Evolutionary conservation across 2,113 vertebrate species (phyloP).

Genomic region (Tupaia tana): DNA sequence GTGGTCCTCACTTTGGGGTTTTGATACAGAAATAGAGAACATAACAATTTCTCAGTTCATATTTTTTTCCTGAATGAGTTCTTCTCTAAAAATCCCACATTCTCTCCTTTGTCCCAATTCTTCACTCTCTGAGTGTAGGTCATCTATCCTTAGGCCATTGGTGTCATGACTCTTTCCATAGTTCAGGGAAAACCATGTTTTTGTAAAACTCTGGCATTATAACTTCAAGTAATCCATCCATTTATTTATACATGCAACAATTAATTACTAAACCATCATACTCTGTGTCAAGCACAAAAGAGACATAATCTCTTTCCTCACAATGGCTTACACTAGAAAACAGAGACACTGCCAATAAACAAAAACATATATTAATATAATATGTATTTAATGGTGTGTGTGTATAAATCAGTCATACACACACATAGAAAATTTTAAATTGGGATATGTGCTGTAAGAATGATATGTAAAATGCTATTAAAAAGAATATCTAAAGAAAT

Average conservation of each 20-base stretch:
- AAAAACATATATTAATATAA: background rate
- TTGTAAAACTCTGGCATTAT: background rate
- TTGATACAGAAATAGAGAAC: background rate
- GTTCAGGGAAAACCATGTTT: background rate
- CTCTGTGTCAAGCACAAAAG: background rate
- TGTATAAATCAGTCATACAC: background rate
- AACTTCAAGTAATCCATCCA: background rate
- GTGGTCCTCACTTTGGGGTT: background rate
- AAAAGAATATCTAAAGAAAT: background rate
- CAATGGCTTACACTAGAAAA: background rate
- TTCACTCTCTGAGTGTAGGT: background rate
- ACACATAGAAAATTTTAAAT: background rate
- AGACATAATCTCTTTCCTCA: background rate
- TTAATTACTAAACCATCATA: background rate
- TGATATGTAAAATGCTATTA: background rate
- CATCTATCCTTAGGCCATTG: background rate
- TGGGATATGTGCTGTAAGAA: background rate
- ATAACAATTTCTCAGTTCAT: background rate
- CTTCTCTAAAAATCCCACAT: background rate
- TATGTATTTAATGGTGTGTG: background rate
- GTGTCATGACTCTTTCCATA: background rate
- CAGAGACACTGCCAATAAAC: background rate
- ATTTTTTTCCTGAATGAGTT: background rate
- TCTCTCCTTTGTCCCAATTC: background rate
- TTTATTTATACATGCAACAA: background rate